These are phyloP conservation scores for Sebastes fasciatus DNA, from an alignment of 2,113 vertebrate species.

Conservation along the genomic window DNA sequence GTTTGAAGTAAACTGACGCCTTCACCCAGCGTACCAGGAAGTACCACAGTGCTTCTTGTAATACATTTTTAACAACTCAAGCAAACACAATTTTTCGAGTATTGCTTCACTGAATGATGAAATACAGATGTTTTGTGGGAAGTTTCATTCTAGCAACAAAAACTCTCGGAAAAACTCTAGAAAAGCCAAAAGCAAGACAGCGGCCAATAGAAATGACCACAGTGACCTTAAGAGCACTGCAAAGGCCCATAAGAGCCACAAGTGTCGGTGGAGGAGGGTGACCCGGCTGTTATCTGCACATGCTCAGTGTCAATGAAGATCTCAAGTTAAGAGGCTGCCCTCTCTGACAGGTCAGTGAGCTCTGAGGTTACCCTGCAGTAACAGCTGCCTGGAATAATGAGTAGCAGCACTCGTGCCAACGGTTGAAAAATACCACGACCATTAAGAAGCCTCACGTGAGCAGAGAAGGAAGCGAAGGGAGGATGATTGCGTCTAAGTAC, in stretches of 20 bases:
- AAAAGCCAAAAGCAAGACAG: background rate
- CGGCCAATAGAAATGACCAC: background rate
- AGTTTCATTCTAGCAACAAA: background rate
- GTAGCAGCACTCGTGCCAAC: conserved; percentile 64
- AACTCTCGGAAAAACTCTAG: background rate
- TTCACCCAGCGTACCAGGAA: background rate
- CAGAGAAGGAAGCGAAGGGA: conserved; percentile 12
- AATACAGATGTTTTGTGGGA: background rate
- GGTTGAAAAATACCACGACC: conserved; percentile 56
- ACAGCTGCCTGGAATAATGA: conserved; percentile 73
- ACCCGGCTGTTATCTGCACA: conserved; percentile 45
- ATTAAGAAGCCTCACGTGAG: conserved; percentile 46
- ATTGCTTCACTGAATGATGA: background rate
- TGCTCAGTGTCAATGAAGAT: conserved; percentile 64
- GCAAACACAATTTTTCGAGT: background rate
- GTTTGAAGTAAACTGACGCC: background rate
- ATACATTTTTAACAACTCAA: background rate
- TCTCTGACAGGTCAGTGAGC: conserved; percentile 69
- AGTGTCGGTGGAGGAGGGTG: conserved; percentile 13
- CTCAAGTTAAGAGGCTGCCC: conserved; percentile 49
- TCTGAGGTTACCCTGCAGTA: conserved; percentile 51
- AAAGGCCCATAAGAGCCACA: conserved; percentile 1
- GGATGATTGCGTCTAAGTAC: conserved; percentile 8
- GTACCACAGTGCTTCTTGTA: background rate
- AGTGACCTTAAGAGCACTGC: background rate